phyloP scores from a whole-genome alignment of 2,113 vertebrate species.

The Clarias magur region DNA sequence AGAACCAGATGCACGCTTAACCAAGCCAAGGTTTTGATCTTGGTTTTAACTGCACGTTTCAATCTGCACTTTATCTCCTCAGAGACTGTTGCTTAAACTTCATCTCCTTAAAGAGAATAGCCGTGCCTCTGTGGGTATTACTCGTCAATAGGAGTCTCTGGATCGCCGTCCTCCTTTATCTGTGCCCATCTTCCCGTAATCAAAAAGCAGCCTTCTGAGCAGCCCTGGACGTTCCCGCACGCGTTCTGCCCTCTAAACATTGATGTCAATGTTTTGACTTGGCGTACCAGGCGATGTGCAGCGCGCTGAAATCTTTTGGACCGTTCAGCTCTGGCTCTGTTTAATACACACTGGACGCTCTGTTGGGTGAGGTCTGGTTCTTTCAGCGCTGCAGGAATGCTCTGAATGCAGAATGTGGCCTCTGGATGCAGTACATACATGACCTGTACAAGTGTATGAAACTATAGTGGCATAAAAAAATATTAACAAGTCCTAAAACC shows the following conservation, averaged over 20 bases:
- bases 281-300: constrained; percentile 46
- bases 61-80: not conserved
- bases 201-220: not conserved
- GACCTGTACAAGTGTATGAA: not conserved
- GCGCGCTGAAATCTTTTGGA: constrained; percentile 8
- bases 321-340: constrained; percentile 22
- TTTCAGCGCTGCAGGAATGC: constrained; percentile 30
- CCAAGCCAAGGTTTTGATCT: not conserved
- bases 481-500: not conserved
- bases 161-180: not conserved
- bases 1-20: not conserved
- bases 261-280: constrained; percentile 28
- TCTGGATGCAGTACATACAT: constrained; percentile 16
- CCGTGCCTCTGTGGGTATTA: not conserved
- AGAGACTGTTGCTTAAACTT: not conserved
- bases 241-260: not conserved
- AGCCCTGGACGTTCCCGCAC: constrained; percentile 3
- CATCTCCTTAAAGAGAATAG: not conserved
- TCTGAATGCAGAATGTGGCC: constrained; percentile 42
- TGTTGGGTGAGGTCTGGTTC: constrained; percentile 15
- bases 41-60: not conserved
- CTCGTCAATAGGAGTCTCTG: not conserved
- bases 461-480: not conserved
- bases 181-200: constrained; percentile 6
- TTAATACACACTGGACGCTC: constrained; percentile 40